A percentile compares a stretch with the other conserved stretches of the same genome.
phyloP scores from a whole-genome alignment of 2,888 invertebrate species.

The Xestia sexstrigata region DNA sequence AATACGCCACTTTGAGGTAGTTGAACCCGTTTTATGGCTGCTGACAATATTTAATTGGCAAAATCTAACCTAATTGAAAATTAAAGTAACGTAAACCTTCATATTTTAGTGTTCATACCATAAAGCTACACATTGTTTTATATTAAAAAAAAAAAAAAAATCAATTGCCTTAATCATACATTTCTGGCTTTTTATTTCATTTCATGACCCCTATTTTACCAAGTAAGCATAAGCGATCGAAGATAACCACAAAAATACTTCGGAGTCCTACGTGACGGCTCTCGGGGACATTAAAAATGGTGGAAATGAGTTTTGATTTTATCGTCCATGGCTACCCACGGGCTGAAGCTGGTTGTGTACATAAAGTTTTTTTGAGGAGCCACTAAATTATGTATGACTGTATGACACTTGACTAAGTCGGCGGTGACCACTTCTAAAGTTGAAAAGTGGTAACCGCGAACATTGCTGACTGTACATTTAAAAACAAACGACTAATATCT shows the following conservation, averaged over 20 bases:
- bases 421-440: background rate
- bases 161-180: background rate
- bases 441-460: background rate
- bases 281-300: slow-evolving; percentile 67
- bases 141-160: no score
- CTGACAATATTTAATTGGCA: background rate
- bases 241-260: slow-evolving; percentile 70
- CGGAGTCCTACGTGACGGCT: slow-evolving; percentile 68
- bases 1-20: background rate
- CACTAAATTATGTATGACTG: slow-evolving; percentile 40
- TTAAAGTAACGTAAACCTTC: background rate
- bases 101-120: background rate
- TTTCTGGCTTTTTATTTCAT: slow-evolving; percentile 26
- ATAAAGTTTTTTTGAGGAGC: slow-evolving; percentile 24
- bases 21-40: background rate
- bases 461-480: background rate
- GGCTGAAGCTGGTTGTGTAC: slow-evolving; percentile 49
- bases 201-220: slow-evolving; percentile 37
- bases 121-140: background rate
- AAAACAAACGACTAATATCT: background rate
- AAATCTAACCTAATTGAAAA: background rate
- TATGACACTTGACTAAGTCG: background rate
- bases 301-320: slow-evolving; percentile 70
- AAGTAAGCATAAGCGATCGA: slow-evolving; percentile 57
- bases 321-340: slow-evolving; percentile 69